These are phyloP conservation scores for Psammodynastes pulverulentus DNA, from an alignment of 2,113 vertebrate genomes.

Conservation along the genomic window DNA sequence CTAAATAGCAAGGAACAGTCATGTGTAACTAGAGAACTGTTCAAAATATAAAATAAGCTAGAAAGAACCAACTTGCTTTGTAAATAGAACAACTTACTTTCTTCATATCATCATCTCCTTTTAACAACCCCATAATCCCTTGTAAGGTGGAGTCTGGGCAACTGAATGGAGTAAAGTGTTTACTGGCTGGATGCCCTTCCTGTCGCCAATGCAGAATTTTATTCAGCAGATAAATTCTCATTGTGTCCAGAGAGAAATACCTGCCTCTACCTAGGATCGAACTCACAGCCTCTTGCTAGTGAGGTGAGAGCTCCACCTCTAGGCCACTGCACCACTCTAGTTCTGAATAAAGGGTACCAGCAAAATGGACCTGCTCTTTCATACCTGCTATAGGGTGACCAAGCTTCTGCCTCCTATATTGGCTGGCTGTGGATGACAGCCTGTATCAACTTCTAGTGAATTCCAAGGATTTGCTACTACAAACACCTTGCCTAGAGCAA, in stretches of 20 bases:
- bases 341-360: neutral
- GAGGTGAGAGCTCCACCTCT: no score
- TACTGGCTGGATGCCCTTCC: no score
- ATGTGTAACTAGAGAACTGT: neutral
- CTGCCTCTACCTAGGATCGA: no score
- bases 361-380: neutral
- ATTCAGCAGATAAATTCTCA: no score
- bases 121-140: no score
- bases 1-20: neutral
- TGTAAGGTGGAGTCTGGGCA: no score
- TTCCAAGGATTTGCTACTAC: neutral
- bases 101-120: neutral
- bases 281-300: no score
- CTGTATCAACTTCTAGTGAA: neutral
- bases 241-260: no score
- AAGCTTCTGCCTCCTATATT: neutral
- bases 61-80: neutral
- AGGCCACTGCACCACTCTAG: no score
- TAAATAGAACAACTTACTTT: neutral
- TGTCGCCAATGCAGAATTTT: no score
- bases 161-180: no score
- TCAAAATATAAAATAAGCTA: neutral
- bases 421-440: neutral
- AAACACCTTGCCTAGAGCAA: neutral
- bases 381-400: neutral